Evolutionary conservation across 1,140 invertebrate genomes (phyloP), one percentile per base, ranked within the genome.

Genomic region (Zaprionus ghesquierei): DNA sequence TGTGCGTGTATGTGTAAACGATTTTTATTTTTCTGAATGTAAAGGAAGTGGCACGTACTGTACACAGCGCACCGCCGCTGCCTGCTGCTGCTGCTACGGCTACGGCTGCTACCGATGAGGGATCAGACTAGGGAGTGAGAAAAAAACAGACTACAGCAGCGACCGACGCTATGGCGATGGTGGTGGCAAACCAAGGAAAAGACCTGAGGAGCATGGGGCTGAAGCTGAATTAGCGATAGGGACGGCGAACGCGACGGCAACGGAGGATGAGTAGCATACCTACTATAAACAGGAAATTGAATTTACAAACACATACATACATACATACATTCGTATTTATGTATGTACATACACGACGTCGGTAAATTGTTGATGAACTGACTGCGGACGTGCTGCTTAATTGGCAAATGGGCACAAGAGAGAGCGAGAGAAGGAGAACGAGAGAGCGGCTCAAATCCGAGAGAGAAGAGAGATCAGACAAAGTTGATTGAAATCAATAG

Each of bases 1-100:
- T 56, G 10, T 35, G 49, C 55, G 44, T 62, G 23, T 69, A 44
- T 68, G 54, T 75, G 82, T 68, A 74, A 85, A 61, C 70, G 77
- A 73, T 87, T 89, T 87, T 89, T 89, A 84, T 89, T 89, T 89
- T 89, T 89, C 84, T 89, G 84, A 89, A 89, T 89, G 84, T 85
- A 89, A 89, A 89, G 84, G 84, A 89, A 89, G 84, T 89, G 84
- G 84, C 84, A 89, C 85, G 84, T 89, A 89, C 84, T 89, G 84
- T 89, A 89, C 84, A 78, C 75, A 75, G 63, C 78, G 65, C 75
- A 81, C 77, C 74, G 69, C 68, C 59, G 69, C 51, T 68, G 63
- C 64, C 60, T 66, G 44, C 64, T 68, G 27, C 56, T 58, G 54
- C 55, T 55, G 46, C 46, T 68, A 15, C 54, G 29, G 60, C 54